Evolutionary conservation across 1,140 invertebrate genomes (phyloP), one percentile per base, ranked within the genome.

Genomic region (Drosophila mojavensis): DNA sequence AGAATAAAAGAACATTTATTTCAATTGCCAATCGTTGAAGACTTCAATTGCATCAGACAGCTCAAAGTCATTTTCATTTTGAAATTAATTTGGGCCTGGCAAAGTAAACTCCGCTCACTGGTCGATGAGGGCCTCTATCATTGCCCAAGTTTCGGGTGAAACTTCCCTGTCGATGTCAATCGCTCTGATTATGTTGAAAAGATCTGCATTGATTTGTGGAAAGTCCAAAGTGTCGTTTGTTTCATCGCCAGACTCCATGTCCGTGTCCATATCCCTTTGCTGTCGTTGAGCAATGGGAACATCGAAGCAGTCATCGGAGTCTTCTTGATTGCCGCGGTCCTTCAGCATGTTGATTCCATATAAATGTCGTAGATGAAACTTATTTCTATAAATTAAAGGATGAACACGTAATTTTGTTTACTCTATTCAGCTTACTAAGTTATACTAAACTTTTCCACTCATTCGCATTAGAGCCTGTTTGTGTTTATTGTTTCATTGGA

Each of bases 161-260:
- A 45, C 15, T 15, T 50, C 30, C 17, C 30, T 11, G 9, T 20
- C 30, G 17, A 36, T 11, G 5, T 62, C 60, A 9, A 20, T 11
- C 2, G 30, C 4, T 55, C 20, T 17, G 7, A 62, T 9, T 11
- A 50, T 10, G n/a, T 36, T 36, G 1, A 51, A 20, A 3, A 48
- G 3, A 9, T 36, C 28, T 7, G 5, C 0, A 5, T 24, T 24
- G 3, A 62, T 24, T 4, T 26, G 47, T 9, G 60, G 60, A 1
- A 53, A 1, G 9, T 17, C 48, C 9, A 43, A 15, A 17, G 28
- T 10, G 3, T 63, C 48, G n/a, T 63, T 24, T 7, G 24, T 17
- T 3, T 54, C 63, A 24, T 48, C 39, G 15, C 17, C 53, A 5
- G 17, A 58, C 39, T 65, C 41, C 4, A 51, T n/a, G 11, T 33